Evolutionary conservation across 2,888 invertebrate genomes (phyloP), one percentile per base, ranked within the genome.

Genomic region (Cynaeus angustus): DNA sequence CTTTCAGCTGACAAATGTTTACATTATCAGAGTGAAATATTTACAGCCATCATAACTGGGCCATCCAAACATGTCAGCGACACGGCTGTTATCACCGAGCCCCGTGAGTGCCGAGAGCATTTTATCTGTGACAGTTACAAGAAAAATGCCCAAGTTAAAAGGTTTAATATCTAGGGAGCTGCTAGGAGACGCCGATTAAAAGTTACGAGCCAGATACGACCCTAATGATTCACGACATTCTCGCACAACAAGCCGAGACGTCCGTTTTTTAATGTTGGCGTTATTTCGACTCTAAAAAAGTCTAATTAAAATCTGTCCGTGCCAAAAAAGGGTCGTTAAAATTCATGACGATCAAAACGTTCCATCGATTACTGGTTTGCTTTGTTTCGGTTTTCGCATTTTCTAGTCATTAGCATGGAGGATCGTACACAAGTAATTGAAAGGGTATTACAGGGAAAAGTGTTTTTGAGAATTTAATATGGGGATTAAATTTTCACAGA

Each of bases 401-500:
- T 21, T 21, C 41, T 43, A 12, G 26, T 41, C 37, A 38, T 64
- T 64, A 21, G 59, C 69, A 70, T 68, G 72, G 62, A 67, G 30
- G 46, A 67, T 37, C 64, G 71, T 74, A 70, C 73, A 69, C 62
- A 70, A 66, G 64, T 75, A 73, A 73, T 75, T 74, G 74, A 77
- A 74, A 74, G 72, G 71, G 72, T 73, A 74, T 75, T 74, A 73
- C 64, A 59, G 69, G 46, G 70, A 53, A 70, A 73, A 72, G 72
- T 62, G 73, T 75, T 76, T 73, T 74, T 72, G 69, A 21, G 76
- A 76, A 76, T 77, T 74, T 77, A 77, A 76, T 76, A 71, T 59
- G 72, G 53, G 75, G 75, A 77, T 78, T 77, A 77, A 78, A 79
- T 76, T 77, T 78, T 76, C 77, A 74, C 71, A 76, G 78, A 75